Conservation (phyloP, 2,797 vertebrate species). For the Anas bernieri region DNA sequence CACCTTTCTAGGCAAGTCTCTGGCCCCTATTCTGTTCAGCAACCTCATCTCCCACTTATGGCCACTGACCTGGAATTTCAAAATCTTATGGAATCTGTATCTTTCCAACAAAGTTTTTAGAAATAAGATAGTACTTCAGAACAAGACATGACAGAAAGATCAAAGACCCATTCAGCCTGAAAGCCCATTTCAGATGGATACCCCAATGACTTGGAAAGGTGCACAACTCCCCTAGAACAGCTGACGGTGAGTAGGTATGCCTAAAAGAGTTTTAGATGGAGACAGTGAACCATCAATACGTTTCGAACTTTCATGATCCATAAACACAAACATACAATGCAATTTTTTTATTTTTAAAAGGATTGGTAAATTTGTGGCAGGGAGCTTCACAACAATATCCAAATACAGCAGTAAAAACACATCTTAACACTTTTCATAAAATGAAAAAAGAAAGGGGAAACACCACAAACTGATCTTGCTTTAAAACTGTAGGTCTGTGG, state of each 20-base stretch:
- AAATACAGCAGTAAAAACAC: not conserved
- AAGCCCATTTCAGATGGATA: not conserved
- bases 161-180: not conserved
- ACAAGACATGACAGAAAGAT: not conserved
- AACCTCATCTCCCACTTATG: not conserved
- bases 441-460: not conserved
- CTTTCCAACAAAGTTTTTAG: not conserved
- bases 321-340: not conserved
- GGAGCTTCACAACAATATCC: not conserved
- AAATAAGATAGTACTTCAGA: not conserved
- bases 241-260: not conserved
- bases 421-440: not conserved
- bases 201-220: not conserved
- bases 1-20: not conserved
- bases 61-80: not conserved
- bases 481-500: fast-evolving
- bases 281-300: not conserved
- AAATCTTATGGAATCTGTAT: not conserved
- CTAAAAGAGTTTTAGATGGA: not conserved
- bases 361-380: not conserved
- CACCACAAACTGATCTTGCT: not conserved
- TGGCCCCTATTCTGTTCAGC: not conserved
- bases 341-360: not conserved
- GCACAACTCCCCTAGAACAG: not conserved
- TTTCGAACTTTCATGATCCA: not conserved